Conservation (phyloP, 1,140 invertebrate species). For the Parasteatoda tepidariorum region DNA sequence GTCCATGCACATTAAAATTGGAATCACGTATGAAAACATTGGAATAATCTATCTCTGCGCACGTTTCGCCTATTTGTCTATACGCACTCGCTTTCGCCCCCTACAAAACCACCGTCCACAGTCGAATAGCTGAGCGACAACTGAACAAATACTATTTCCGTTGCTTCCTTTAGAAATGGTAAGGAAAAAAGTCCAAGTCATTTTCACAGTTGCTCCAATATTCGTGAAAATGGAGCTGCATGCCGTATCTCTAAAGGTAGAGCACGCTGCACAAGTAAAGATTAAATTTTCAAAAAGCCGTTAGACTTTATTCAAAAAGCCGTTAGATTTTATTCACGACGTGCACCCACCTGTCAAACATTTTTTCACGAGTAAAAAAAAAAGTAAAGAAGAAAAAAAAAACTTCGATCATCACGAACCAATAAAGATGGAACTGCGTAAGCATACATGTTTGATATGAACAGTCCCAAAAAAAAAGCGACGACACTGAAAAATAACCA, state of each 20-base stretch:
- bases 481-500: slow-evolving; percentile 47
- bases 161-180: too few relatives aligned
- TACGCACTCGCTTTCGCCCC: too few relatives aligned
- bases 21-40: too few relatives aligned
- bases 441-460: slow-evolving; percentile 36
- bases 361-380: background rate
- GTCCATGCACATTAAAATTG: too few relatives aligned
- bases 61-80: too few relatives aligned
- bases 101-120: too few relatives aligned
- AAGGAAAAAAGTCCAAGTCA: background rate
- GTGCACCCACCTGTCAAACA: background rate
- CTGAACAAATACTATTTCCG: background rate
- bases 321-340: background rate
- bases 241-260: background rate
- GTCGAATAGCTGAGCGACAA: background rate
- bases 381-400: slow-evolving; percentile 5
- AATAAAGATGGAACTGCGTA: background rate
- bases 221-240: slow-evolving; percentile 16
- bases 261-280: background rate
- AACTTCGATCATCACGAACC: background rate
- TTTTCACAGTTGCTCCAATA: slow-evolving; percentile 31
- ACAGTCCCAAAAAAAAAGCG: slow-evolving; percentile 12
- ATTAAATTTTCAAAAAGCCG: slow-evolving; percentile 46
- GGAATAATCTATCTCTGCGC: too few relatives aligned
- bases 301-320: too few relatives aligned